phyloP scores from a whole-genome alignment of 2,888 invertebrate genomes.

The Lampropteryx suffumata region DNA sequence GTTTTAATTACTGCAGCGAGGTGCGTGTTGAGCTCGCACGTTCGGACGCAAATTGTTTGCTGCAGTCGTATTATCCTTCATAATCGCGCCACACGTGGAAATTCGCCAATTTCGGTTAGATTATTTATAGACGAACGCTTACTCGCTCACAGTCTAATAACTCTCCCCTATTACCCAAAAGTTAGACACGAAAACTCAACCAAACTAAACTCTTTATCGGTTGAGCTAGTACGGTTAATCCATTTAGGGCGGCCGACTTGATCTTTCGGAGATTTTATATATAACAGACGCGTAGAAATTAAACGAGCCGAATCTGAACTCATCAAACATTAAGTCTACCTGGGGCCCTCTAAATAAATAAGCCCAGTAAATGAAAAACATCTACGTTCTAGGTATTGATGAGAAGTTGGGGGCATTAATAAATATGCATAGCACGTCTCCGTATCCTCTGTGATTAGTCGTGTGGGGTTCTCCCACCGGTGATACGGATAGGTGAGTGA shows the following conservation, averaged over 20 bases:
- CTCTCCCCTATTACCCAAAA: constrained; percentile 23
- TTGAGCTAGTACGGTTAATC: constrained; percentile 49
- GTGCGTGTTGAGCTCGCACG: constrained; percentile 44
- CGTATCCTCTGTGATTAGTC: constrained; percentile 82
- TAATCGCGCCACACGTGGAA: constrained; percentile 50
- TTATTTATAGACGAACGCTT: constrained; percentile 52
- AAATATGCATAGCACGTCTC: constrained; percentile 82
- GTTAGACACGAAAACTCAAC: constrained; percentile 32
- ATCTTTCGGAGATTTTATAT: constrained; percentile 53
- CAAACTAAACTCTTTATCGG: constrained; percentile 40
- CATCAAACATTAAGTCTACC: constrained; percentile 79
- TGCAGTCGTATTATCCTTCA: constrained; percentile 63
- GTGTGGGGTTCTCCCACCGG: constrained; percentile 59
- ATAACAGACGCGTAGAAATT: constrained; percentile 63
- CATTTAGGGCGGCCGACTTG: constrained; percentile 56
- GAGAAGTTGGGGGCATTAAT: constrained; percentile 76
- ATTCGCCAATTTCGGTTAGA: constrained; percentile 52
- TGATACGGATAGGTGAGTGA: constrained; percentile 81
- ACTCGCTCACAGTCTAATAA: constrained; percentile 36
- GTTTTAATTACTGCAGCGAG: constrained; percentile 68
- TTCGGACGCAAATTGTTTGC: constrained; percentile 63
- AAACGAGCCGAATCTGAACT: constrained; percentile 70
- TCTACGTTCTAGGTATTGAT: constrained; percentile 65
- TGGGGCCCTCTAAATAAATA: constrained; percentile 75
- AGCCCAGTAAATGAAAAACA: constrained; percentile 77